Conservation (phyloP, 2,113 vertebrate genomes). For the Spizaetus ornatus region DNA sequence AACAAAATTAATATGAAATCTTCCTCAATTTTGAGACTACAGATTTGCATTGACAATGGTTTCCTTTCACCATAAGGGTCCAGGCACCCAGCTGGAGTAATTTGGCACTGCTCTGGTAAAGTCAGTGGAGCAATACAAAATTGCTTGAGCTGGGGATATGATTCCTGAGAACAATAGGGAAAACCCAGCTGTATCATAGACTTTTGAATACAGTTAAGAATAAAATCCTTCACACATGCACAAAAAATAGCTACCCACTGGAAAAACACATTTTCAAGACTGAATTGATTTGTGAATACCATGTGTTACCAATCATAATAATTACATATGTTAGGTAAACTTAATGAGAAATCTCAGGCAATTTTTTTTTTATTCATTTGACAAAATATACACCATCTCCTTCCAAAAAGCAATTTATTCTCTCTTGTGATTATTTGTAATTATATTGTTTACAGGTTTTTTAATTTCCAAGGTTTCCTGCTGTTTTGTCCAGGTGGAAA, state of each 20-base stretch:
- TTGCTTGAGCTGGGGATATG: background rate
- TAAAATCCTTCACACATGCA: background rate
- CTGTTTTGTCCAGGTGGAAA: background rate
- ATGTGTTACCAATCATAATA: conserved; percentile 15
- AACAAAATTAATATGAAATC: background rate
- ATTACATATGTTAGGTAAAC: conserved; percentile 25
- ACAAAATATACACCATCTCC: background rate
- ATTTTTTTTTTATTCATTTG: background rate
- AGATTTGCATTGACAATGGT: background rate
- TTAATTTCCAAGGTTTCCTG: background rate
- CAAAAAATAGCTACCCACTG: background rate
- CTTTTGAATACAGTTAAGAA: background rate
- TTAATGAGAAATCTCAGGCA: background rate
- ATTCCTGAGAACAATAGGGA: background rate
- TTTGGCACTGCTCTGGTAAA: background rate
- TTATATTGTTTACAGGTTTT: background rate
- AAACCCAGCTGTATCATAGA: background rate
- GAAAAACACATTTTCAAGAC: conserved; percentile 2
- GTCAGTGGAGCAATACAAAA: background rate
- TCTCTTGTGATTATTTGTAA: background rate
- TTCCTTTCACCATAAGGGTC: background rate
- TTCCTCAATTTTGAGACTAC: background rate
- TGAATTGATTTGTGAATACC: background rate
- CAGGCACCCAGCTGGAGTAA: background rate
- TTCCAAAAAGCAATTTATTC: background rate